A percentile compares a stretch with the other conserved stretches of the same genome.
phyloP scores from a whole-genome alignment of 2,888 invertebrate species.

The Catonia carolina region DNA sequence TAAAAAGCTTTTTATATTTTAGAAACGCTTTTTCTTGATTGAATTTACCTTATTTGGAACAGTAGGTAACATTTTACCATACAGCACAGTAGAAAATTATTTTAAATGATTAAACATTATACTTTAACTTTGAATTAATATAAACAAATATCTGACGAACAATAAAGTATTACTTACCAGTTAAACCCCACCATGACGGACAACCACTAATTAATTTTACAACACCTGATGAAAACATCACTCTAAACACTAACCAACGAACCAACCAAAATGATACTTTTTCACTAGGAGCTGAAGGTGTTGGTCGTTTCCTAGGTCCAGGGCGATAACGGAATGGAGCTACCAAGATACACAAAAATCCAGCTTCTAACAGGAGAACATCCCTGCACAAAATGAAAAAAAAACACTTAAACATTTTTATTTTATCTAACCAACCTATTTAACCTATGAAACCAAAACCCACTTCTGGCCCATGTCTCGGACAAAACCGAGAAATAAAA shows the following conservation, averaged over 20 bases:
- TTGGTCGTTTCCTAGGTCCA: conserved; percentile 41
- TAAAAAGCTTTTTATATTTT: too few species aligned
- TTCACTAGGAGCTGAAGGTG: conserved; percentile 47
- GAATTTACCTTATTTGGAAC: too few species aligned
- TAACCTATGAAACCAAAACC: too few species aligned
- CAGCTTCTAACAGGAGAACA: conserved; percentile 63
- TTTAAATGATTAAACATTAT: too few species aligned
- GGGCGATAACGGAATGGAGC: conserved; percentile 50
- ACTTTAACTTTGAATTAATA: too few species aligned
- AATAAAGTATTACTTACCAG: conserved; percentile 50
- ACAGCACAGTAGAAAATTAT: too few species aligned
- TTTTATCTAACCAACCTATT: too few species aligned
- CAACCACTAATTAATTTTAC: conserved; percentile 64
- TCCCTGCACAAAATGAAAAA: conserved; percentile 52
- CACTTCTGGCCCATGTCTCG: too few species aligned
- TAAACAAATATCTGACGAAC: too few species aligned
- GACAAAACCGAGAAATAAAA: too few species aligned
- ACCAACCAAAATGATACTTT: conserved; percentile 58
- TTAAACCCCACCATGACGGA: conserved; percentile 70
- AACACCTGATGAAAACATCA: conserved; percentile 63
- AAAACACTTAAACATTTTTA: conserved; percentile 20
- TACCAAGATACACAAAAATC: conserved; percentile 60
- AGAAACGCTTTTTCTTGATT: too few species aligned
- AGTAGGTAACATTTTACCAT: too few species aligned
- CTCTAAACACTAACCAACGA: conserved; percentile 65